A percentile compares a stretch with the other conserved stretches of the same genome.
phyloP scores from a whole-genome alignment of 2,888 invertebrate species.

The Parnassius smintheus region DNA sequence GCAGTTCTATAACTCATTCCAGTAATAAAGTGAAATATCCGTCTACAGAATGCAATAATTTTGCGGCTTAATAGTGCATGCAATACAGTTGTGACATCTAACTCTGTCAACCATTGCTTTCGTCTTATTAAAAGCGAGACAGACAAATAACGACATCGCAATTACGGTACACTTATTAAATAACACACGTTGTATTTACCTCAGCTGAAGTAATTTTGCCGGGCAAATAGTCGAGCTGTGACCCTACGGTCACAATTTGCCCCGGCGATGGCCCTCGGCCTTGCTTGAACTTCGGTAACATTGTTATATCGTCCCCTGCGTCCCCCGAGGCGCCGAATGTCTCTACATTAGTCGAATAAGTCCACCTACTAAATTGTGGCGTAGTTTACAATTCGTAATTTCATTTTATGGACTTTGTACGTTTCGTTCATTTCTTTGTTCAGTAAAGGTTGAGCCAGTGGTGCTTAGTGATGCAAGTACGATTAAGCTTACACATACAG shows the following conservation, averaged over 20 bases:
- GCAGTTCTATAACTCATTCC: constrained; percentile 57
- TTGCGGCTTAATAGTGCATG: constrained; percentile 61
- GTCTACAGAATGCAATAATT: constrained; percentile 58
- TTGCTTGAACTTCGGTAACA: constrained; percentile 72
- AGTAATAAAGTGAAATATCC: constrained; percentile 62
- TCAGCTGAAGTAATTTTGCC: constrained; percentile 61
- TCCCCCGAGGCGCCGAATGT: constrained; percentile 67
- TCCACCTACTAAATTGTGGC: constrained; percentile 63
- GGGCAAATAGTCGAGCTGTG: constrained; percentile 63
- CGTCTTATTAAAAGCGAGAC: constrained; percentile 42
- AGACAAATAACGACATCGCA: constrained; percentile 35
- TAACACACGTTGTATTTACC: constrained; percentile 60
- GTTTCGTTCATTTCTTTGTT: constrained; percentile 53
- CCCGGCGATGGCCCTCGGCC: constrained; percentile 62
- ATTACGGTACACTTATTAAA: constrained; percentile 55
- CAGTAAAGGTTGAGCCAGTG: constrained; percentile 35
- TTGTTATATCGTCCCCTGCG: constrained; percentile 66
- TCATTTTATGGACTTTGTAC: constrained; percentile 65
- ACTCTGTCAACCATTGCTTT: constrained; percentile 47
- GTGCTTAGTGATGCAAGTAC: constrained; percentile 38
- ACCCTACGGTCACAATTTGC: constrained; percentile 72
- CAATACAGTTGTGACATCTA: constrained; percentile 57
- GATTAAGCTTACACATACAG: constrained; percentile 58
- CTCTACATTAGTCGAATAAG: constrained; percentile 69
- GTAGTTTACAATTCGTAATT: constrained; percentile 66